Base-by-base conservation (phyloP, 2,888 invertebrate species). In the Chrysolina haemoptera region DNA sequence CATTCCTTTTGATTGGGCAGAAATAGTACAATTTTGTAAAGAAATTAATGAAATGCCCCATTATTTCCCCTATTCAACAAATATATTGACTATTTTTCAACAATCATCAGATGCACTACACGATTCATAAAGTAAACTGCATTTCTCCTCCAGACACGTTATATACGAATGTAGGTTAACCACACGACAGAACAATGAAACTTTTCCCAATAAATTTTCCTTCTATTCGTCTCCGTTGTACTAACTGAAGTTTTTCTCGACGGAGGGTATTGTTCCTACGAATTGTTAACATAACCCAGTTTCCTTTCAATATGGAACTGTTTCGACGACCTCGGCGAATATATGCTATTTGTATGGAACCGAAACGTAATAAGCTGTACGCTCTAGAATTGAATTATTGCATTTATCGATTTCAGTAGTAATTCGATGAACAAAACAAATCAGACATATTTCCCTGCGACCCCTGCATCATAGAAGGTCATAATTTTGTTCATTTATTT, bases 141-240 rank as follows among this genome's bases (percentile, higher is more conserved):
- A 48, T 16, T 48, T 16, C 48, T 48, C 16, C 16, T 35, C 35
- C 35, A 35, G 35, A 8, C 3, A 35, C 8, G 48, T 10, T 16
- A 48, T 16, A 48, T 16, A 48, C n/a, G 16, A 48, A 10, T 48
- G 16, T 16, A 3, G 48, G 48, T 48, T 48, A 16, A 16, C 48
- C 48, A 16, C 10, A 48, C n/a, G 16, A 48, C n/a, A 48, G 2
- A 10, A 1, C 16, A 16, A 48, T 48, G 16, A 48, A 48, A 48
- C 48, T 16, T 48, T 48, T 48, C 16, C 48, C 48, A 48, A 48
- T 48, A 48, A 48, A 48, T 48, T 48, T 16, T n/a, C 16, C 48
- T 48, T 16, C 16, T 9, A 48, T 48, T 48, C 16, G 16, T 48
- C 16, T 48, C 48, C n/a, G 16, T 16, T 48, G 48, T 48, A 16